These are phyloP conservation scores for Ramphastos sulfuratus DNA, from an alignment of 2,113 vertebrate species.

Conservation along the genomic window DNA sequence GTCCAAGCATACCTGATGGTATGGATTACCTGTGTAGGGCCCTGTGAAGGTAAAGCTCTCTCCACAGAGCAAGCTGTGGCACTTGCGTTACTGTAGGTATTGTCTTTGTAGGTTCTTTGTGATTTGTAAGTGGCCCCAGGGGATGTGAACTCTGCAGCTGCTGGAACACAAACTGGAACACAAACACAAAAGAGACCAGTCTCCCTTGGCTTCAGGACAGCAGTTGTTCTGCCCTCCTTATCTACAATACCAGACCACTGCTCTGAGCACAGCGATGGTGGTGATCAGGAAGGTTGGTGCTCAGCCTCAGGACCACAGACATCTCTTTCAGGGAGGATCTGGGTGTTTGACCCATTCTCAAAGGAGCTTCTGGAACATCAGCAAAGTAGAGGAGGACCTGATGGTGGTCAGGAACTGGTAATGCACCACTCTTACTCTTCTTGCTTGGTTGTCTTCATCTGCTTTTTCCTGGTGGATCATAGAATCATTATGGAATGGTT, in stretches of 20 bases:
- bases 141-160: not conserved
- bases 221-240: not conserved
- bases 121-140: not conserved
- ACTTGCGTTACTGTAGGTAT: not conserved
- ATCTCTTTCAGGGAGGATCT: not conserved
- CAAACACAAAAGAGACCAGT: not conserved
- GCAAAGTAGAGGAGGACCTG: not conserved
- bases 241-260: rapidly evolving
- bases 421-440: not conserved
- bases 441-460: not conserved
- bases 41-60: too few relatives aligned
- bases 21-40: not conserved
- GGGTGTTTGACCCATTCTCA: not conserved
- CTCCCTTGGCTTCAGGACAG: not conserved
- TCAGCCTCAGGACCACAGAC: not conserved
- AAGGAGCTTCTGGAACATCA: not conserved
- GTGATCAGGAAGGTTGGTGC: not conserved
- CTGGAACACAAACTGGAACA: not conserved
- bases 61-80: rapidly evolving
- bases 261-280: rapidly evolving
- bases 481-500: too few relatives aligned
- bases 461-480: not conserved
- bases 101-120: not conserved
- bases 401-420: not conserved
- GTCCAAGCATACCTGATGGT: not conserved